Conservation (phyloP, 2,113 vertebrate species). For the Anas platyrhynchos region DNA sequence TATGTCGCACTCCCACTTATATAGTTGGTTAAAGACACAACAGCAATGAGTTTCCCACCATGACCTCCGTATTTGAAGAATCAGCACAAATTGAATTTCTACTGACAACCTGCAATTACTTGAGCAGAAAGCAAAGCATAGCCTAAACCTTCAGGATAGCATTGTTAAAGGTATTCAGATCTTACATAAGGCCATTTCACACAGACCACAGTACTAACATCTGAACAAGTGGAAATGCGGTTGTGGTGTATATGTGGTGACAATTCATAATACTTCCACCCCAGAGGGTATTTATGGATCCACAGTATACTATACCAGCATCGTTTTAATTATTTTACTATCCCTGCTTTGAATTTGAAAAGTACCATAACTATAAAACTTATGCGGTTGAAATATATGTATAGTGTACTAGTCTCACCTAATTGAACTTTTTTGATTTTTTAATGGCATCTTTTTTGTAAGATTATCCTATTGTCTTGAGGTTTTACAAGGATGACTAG, state of each 20-base stretch:
- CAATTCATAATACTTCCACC: background rate
- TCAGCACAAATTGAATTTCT: conserved; percentile 13
- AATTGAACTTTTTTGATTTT: background rate
- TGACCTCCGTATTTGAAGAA: background rate
- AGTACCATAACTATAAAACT: background rate
- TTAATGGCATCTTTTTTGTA: background rate
- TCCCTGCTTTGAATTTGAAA: background rate
- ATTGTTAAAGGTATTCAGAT: background rate
- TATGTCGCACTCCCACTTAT: background rate
- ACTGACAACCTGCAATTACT: conserved; percentile 19
- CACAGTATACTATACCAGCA: background rate
- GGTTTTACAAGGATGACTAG: background rate
- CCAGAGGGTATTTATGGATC: background rate
- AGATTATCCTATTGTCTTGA: background rate
- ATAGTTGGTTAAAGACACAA: background rate
- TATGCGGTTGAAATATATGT: background rate
- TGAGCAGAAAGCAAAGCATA: conserved; percentile 5
- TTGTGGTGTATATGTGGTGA: background rate
- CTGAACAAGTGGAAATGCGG: background rate
- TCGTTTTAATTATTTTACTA: background rate
- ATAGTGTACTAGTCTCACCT: background rate
- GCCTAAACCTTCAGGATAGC: background rate
- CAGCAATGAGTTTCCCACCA: background rate
- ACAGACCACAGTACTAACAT: background rate
- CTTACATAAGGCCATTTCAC: background rate